Evolutionary conservation across 2,797 vertebrate genomes (phyloP), one percentile per base, ranked within the genome.

Genomic region (Steatocranus sp.): DNA sequence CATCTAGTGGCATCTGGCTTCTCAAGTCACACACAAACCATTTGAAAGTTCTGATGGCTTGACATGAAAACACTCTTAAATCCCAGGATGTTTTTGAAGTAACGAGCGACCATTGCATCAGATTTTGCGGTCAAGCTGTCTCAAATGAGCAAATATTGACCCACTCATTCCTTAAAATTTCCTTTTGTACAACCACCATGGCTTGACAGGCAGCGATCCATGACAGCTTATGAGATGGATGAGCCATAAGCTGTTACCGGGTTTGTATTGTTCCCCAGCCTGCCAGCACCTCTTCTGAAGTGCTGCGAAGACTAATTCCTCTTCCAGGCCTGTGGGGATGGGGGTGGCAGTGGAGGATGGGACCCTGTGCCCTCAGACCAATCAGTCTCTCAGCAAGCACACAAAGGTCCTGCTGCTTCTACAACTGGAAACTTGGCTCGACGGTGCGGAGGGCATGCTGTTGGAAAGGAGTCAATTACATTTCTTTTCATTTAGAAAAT

Each of bases 391-490:
- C 93, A 93, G 92, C 90, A 91, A 94, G 91, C 89, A 91, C 90
- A 94, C 90, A 93, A 94, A 94, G 89, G 88, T 92, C 93, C 93
- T 89, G 93, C 93, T 94, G 93, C 93, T 94, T 89, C 88, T 86
- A 92, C 92, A 93, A 91, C 93, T 92, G 88, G 87, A 94, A 91
- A 90, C 91, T 91, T 91, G 93, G 89, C 93, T 87, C 53, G 77
- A 79, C 18, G 81, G 89, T 11, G 85, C 89, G 79, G 66, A 89
- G 87, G 88, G 80, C 87, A 87, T 18, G 80, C 75, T 86, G 85
- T 85, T 90, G 91, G 88, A 90, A 74, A 4, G 75, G 82, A 93
- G 86, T 91, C 91, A 91, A 94, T 81, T 87, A 81, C 87, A 80
- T 91, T 91, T 92, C 74, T 87, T 87, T 91, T 92, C 85, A 91